Evolutionary conservation across 2,888 invertebrate genomes (phyloP).

Genomic region (Chaitophorus viminalis): DNA sequence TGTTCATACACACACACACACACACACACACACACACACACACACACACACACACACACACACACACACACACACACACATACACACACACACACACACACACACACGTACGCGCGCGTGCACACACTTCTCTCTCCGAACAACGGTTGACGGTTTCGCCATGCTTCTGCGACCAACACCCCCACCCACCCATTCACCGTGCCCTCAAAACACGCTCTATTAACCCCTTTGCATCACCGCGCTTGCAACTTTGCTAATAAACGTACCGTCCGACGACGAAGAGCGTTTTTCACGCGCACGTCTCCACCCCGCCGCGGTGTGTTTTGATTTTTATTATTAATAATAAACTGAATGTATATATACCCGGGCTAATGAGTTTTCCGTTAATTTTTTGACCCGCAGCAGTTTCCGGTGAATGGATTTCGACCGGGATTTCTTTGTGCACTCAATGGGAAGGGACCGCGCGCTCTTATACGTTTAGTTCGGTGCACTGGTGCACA

Average conservation of each 20-base stretch:
- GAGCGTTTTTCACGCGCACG: not conserved
- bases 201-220: slow-evolving; percentile 6
- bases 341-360: not conserved
- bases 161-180: not conserved
- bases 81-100: no score
- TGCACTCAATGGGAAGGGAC: not conserved
- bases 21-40: no score
- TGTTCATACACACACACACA: no score
- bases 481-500: no score
- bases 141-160: not conserved
- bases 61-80: no score
- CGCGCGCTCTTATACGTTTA: no score
- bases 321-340: slow-evolving; percentile 10
- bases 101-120: no score
- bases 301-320: not conserved
- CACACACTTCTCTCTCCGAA: not conserved
- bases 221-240: not conserved
- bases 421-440: slow-evolving; percentile 27
- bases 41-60: no score
- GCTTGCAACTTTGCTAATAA: slow-evolving; percentile 53
- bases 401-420: not conserved
- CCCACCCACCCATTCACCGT: not conserved
- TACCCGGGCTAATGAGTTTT: slow-evolving; percentile 24
- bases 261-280: slow-evolving; percentile 27
- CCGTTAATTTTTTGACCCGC: slow-evolving; percentile 13